Evolutionary conservation across 2,888 invertebrate genomes (phyloP).

Genomic region (Coenonympha arcania): DNA sequence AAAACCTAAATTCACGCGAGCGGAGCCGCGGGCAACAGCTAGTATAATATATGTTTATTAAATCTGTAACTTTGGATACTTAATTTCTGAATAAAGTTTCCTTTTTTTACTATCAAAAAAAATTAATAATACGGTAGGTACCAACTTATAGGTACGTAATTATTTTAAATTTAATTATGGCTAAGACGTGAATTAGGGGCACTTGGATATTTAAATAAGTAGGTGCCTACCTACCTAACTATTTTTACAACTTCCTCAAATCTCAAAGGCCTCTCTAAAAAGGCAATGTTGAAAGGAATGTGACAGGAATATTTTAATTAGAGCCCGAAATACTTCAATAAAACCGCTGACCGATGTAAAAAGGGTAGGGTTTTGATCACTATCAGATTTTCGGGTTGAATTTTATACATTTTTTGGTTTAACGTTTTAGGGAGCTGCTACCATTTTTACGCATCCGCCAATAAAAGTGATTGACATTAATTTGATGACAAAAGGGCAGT

Average conservation of each 20-base stretch:
- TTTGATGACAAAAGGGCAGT: conserved; percentile 33
- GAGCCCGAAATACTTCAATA: conserved; percentile 60
- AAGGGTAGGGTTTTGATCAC: conserved; percentile 47
- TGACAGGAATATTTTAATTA: conserved; percentile 28
- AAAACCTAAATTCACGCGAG: no score
- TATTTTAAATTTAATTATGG: no score
- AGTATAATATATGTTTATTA: no score
- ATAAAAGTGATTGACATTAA: conserved; percentile 68
- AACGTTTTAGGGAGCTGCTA: conserved; percentile 42
- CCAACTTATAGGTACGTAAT: neutral
- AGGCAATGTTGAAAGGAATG: conserved; percentile 42
- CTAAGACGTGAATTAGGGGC: no score
- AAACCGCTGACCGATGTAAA: conserved; percentile 57
- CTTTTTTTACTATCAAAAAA: no score
- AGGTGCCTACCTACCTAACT: no score
- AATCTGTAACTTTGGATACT: no score
- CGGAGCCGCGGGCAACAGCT: no score
- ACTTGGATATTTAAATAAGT: conserved; percentile 33
- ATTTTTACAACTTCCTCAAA: conserved; percentile 46
- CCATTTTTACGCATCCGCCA: conserved; percentile 63
- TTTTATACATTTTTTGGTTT: conserved; percentile 47
- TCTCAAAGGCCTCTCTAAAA: conserved; percentile 32
- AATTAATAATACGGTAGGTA: no score
- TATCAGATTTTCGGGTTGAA: conserved; percentile 45
- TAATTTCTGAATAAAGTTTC: no score